Evolutionary conservation across 2,797 vertebrate species (phyloP).

Genomic region (Platalea minor): DNA sequence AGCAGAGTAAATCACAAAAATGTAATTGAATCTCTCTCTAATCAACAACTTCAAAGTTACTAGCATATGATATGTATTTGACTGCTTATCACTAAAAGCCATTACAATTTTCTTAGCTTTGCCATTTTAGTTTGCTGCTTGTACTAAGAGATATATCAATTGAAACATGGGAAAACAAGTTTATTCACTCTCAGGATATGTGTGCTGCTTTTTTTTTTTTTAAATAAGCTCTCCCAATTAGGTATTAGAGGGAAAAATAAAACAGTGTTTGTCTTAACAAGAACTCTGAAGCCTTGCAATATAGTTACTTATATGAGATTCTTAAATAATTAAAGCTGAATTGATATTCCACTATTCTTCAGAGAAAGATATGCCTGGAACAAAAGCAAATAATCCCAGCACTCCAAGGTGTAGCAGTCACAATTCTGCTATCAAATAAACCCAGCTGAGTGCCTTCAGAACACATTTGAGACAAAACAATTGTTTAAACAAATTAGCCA

Average conservation of each 20-base stretch:
- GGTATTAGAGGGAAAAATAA: neutral
- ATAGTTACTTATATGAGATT: neutral
- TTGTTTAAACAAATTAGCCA: neutral
- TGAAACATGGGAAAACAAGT: neutral
- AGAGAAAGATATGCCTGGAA: neutral
- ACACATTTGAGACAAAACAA: neutral
- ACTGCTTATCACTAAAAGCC: neutral
- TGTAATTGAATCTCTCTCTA: neutral
- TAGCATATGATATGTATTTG: neutral
- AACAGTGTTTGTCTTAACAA: neutral
- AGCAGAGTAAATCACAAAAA: neutral
- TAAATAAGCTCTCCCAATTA: neutral
- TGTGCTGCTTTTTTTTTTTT: neutral
- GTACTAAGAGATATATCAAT: neutral
- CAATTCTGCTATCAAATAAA: neutral
- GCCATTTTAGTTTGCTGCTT: neutral
- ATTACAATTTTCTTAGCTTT: neutral
- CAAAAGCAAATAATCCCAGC: neutral
- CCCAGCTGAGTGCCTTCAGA: neutral
- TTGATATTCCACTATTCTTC: neutral
- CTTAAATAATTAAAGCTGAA: neutral
- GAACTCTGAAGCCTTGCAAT: neutral
- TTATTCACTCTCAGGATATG: neutral
- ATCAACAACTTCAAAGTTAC: neutral
- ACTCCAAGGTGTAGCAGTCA: neutral